Evolutionary conservation across 2,797 vertebrate genomes (phyloP), one percentile per base, ranked within the genome.

Genomic region (Xiphorhynchus erythropygius): DNA sequence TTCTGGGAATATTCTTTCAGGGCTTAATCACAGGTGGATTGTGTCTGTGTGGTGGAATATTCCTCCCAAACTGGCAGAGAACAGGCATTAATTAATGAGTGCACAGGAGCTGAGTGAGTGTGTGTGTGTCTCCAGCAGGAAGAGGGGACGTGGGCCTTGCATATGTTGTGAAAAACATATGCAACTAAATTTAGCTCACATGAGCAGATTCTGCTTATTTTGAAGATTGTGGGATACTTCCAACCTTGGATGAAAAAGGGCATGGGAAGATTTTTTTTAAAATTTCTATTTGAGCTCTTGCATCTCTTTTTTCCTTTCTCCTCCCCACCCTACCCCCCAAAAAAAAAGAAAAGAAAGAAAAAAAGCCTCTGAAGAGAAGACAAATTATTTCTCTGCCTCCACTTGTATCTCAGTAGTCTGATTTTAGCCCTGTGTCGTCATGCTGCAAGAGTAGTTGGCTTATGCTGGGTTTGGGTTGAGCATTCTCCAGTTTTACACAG

Each of bases 171-270:
- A 71, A 91, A 94, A 94, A 79, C 67, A 91, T 95, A 94, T 89
- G 87, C 83, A 89, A 70, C 91, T 96, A 97, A 91, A 95, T 96
- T 93, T 96, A 97, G 87, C 92, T 79, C n/a, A 1, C 62, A 12
- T 83, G 42, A 90, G 73, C 83, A 84, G 70, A 93, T 84, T 70
- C 44, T 59, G 46, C 85, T 94, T 94, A 91, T 94, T 96, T 79
- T 94, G 80, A 92, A 94, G 71, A 67, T 78, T 94, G 92, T 97
- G 96, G 95, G 91, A 96, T 94, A 94, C 85, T 97, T 96, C 55
- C 95, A 97, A 95, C 95, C 94, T 96, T 94, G 83, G 67, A 90
- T 80, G 88, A 96, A 93, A 97, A 93, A 97, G 96, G 94, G 95
- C 95, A 96, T 97, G 96, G 94, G 96, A 97, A 97, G 90, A 83